Percentiles rank a stretch among this genome's conserved stretches.
Evolutionary conservation across 2,113 vertebrate genomes (phyloP).

Genomic region (Chloropsis cyanopogon): DNA sequence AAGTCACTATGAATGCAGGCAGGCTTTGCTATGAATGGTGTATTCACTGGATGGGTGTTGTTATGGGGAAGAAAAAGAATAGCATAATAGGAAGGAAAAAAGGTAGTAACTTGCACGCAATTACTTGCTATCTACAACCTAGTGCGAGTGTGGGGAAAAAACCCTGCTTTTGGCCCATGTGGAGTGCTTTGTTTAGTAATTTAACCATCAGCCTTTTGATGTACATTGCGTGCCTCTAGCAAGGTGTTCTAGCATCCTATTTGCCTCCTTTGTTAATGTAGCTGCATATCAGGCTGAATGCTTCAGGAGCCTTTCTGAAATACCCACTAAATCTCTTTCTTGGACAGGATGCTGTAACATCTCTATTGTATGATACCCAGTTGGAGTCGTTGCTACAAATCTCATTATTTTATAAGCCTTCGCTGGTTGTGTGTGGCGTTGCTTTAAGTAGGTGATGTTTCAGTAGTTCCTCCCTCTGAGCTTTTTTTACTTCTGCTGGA

Average conservation of each 20-base stretch:
- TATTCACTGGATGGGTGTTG: background rate
- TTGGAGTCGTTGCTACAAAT: conserved; percentile 11
- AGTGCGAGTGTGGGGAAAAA: background rate
- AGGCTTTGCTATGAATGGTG: background rate
- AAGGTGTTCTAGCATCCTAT: background rate
- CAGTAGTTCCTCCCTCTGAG: background rate
- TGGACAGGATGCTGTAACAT: background rate
- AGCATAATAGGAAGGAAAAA: background rate
- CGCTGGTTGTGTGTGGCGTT: background rate
- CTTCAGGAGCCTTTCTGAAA: conserved; percentile 44
- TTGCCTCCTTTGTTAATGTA: conserved; percentile 37
- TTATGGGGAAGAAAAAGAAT: background rate
- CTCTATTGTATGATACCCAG: conserved; percentile 25
- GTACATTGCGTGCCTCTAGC: background rate
- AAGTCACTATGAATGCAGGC: background rate
- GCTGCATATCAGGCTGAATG: conserved; percentile 3
- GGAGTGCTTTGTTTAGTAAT: conserved; percentile 36
- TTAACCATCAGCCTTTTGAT: conserved; percentile 21
- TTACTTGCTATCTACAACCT: conserved; percentile 15
- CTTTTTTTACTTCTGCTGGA: background rate
- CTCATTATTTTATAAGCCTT: conserved; percentile 38
- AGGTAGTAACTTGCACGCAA: conserved; percentile 12
- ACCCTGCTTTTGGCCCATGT: conserved; percentile 2
- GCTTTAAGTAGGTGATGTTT: conserved; percentile 22
- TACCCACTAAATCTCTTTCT: conserved; percentile 15